phyloP scores from a whole-genome alignment of 1,140 invertebrate species.

The Aphaenogaster ashmeadi region DNA sequence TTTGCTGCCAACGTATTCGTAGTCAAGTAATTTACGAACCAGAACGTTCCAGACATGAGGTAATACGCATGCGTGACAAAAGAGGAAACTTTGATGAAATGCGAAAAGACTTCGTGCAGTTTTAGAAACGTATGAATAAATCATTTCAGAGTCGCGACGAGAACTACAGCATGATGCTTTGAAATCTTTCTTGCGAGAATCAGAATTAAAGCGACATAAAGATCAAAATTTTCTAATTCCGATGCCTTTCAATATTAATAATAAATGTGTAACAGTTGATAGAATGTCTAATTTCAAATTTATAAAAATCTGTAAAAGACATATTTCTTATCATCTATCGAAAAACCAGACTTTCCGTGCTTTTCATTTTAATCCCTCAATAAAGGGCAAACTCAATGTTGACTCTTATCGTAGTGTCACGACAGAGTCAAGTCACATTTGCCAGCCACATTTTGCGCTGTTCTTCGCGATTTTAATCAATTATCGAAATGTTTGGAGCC shows the following conservation, averaged over 20 bases:
- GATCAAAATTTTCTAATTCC: slow-evolving; percentile 1
- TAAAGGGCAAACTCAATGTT: slow-evolving; percentile 11
- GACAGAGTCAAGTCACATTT: slow-evolving; percentile 3
- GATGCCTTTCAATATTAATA: background rate
- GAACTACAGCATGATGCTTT: background rate
- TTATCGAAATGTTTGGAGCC: slow-evolving; percentile 54
- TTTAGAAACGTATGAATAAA: slow-evolving; percentile 56
- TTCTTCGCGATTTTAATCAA: slow-evolving; percentile 55
- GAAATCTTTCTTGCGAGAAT: background rate
- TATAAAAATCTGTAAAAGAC: background rate
- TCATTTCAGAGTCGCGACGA: slow-evolving; percentile 31
- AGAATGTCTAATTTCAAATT: background rate
- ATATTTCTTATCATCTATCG: background rate
- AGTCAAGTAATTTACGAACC: slow-evolving; percentile 67
- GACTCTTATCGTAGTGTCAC: background rate
- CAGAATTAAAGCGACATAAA: background rate
- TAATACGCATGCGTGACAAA: slow-evolving; percentile 9
- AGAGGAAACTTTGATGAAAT: slow-evolving; percentile 49
- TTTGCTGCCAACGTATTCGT: slow-evolving; percentile 7
- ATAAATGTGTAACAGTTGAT: background rate
- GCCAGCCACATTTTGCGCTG: background rate
- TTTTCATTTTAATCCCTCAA: slow-evolving; percentile 34
- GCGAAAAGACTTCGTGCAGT: slow-evolving; percentile 26
- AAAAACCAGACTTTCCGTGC: background rate
- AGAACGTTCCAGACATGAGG: background rate